Evolutionary conservation across 35 echinoderm and acorn worm species (phyloP).

Genomic region (Apostichopus parvimensis): DNA sequence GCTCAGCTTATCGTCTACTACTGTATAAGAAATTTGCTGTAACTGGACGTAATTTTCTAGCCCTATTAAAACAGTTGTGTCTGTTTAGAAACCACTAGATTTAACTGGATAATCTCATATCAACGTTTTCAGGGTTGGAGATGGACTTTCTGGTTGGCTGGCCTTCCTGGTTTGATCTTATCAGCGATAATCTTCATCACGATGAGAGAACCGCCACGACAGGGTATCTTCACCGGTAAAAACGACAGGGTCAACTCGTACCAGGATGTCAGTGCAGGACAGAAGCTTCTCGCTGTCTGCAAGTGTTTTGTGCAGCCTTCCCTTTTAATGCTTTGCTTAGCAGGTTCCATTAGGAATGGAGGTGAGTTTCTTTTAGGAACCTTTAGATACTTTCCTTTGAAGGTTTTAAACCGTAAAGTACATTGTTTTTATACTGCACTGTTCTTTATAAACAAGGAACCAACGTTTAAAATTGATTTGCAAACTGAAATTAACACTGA

Average conservation of each 20-base stretch:
- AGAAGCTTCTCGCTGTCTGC: slow-evolving; percentile 49
- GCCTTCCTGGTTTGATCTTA: slow-evolving; percentile 65
- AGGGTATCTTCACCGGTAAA: slow-evolving; percentile 18
- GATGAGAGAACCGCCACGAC: slow-evolving; percentile 65
- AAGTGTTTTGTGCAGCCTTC: slow-evolving; percentile 67
- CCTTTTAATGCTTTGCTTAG: slow-evolving; percentile 71
- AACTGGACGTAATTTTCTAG: too few relatives aligned
- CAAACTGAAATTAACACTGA: too few relatives aligned
- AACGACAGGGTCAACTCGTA: slow-evolving; percentile 29
- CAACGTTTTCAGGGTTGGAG: slow-evolving; percentile 68
- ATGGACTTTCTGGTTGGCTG: slow-evolving; percentile 75
- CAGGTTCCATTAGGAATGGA: slow-evolving; percentile 89
- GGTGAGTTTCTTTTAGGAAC: slow-evolving; percentile 5
- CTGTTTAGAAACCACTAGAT: too few relatives aligned
- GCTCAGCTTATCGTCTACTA: too few relatives aligned
- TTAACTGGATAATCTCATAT: too few relatives aligned
- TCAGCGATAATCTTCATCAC: slow-evolving; percentile 65
- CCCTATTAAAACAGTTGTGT: too few relatives aligned
- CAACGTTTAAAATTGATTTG: too few relatives aligned
- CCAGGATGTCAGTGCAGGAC: background rate
- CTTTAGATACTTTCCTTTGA: too few relatives aligned
- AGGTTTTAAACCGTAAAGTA: too few relatives aligned
- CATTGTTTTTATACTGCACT: too few relatives aligned
- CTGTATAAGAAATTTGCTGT: too few relatives aligned
- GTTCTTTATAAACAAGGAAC: too few relatives aligned